Evolutionary conservation across 2,797 vertebrate species (phyloP).

Genomic region (Steatocranus sp.): DNA sequence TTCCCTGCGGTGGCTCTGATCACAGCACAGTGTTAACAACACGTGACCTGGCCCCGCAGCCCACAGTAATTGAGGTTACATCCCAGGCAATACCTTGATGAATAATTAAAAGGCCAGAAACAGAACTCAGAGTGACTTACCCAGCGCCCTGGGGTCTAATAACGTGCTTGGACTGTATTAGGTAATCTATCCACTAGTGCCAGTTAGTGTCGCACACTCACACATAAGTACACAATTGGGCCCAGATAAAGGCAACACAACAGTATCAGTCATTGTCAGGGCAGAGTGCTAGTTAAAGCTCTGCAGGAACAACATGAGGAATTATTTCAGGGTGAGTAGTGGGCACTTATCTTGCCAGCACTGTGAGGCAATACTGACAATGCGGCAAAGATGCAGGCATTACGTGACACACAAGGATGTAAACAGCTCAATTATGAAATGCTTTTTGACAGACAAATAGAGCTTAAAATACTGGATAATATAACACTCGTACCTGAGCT

Average conservation of each 20-base stretch:
- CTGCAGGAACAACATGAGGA: slow-evolving; percentile 58
- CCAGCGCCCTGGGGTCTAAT: slow-evolving; percentile 64
- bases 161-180: slow-evolving; percentile 64
- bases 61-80: slow-evolving; percentile 73
- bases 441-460: background rate
- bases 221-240: slow-evolving; percentile 46
- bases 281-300: slow-evolving; percentile 55
- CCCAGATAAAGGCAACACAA: slow-evolving; percentile 54
- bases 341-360: slow-evolving; percentile 45
- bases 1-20: slow-evolving; percentile 61
- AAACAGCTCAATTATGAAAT: background rate
- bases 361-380: slow-evolving; percentile 20
- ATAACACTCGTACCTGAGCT: background rate
- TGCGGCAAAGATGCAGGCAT: slow-evolving; percentile 1
- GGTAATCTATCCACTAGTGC: slow-evolving; percentile 68
- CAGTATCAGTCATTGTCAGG: slow-evolving; percentile 63
- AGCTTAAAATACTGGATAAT: background rate
- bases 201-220: slow-evolving; percentile 45
- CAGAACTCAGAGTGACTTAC: slow-evolving; percentile 65
- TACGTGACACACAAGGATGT: background rate
- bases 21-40: slow-evolving; percentile 61
- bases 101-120: slow-evolving; percentile 76
- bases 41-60: slow-evolving; percentile 66
- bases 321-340: slow-evolving; percentile 54
- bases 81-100: slow-evolving; percentile 69